phyloP scores from a whole-genome alignment of 2,888 invertebrate genomes.

The Camptogramma bilineatum region DNA sequence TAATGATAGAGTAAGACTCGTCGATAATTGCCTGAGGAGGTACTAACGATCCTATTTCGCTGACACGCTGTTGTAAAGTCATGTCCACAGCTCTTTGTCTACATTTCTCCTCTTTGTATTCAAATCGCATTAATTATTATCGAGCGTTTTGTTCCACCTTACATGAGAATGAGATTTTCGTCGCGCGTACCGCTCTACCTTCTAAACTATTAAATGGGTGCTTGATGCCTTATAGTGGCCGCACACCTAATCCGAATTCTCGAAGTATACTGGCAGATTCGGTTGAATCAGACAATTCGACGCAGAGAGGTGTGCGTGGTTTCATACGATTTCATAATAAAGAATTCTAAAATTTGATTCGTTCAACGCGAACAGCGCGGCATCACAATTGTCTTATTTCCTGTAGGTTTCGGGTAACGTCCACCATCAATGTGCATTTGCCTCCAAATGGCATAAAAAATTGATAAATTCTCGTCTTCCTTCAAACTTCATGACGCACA shows the following conservation, averaged over 20 bases:
- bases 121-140: neutral
- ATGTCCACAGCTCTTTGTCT: neutral
- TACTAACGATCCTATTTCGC: neutral
- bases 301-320: too few species aligned
- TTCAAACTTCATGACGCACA: slow-evolving; percentile 78
- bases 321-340: too few species aligned
- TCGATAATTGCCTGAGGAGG: neutral
- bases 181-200: too few species aligned
- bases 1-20: slow-evolving; percentile 26
- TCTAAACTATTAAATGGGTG: too few species aligned
- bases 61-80: neutral
- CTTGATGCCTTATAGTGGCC: too few species aligned
- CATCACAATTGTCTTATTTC: neutral
- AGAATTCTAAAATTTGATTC: too few species aligned
- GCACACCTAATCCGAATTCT: too few species aligned
- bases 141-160: neutral
- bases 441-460: neutral
- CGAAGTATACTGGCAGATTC: too few species aligned
- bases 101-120: neutral
- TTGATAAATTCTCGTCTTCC: slow-evolving; percentile 72
- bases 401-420: neutral
- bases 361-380: too few species aligned
- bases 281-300: too few species aligned
- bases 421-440: neutral
- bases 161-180: neutral